Base-by-base conservation (phyloP, 2,888 invertebrate genomes). In the Gandaritis pyraliata region DNA sequence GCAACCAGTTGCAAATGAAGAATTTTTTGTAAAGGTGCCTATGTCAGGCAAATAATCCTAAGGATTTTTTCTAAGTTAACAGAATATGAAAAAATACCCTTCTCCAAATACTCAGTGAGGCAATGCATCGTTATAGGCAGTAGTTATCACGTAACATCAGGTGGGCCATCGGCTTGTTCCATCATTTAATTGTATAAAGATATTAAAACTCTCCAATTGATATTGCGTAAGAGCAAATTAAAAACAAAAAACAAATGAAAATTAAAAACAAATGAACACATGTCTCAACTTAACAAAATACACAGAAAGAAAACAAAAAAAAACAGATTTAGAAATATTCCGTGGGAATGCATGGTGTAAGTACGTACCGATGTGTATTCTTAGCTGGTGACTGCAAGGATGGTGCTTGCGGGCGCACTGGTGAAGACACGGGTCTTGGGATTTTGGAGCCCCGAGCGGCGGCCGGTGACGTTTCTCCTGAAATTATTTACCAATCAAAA, bases 361-460 rank as follows among this genome's bases (percentile, higher is more conserved):
- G 16, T 16, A 73, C 74, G 72, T 76, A 91, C 91, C 91, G 82
- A 71, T 86, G 88, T n/a, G 87, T 78, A 72, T 86, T 90, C 66
- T 92, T 92, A 61, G 88, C 88, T 0, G 92, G 89, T 3, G 89
- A 89, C 16, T 86, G 84, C 36, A 89, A 68, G 10, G 81, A 66
- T 16, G 90, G 90, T 55, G 91, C 90, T 41, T 87, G 86, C 13
- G 95, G 94, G 71, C 94, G 93, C 3, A 95, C 94, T 15, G 96
- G 96, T 23, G 96, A 96, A 0, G 95, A 94, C 67, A 96, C 95
- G 0, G 95, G 94, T 62, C 96, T 90, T 2, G 96, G 96, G 73
- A 96, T 96, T 76, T 95, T 95, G 0, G 96, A 96, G 64, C 95
- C 95, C 11, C 90, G 86, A 16, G 91, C 74, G n/a, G 89, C 74